These are phyloP conservation scores for Polyodon spathula DNA, from an alignment of 2,113 vertebrate genomes.

Conservation along the genomic window DNA sequence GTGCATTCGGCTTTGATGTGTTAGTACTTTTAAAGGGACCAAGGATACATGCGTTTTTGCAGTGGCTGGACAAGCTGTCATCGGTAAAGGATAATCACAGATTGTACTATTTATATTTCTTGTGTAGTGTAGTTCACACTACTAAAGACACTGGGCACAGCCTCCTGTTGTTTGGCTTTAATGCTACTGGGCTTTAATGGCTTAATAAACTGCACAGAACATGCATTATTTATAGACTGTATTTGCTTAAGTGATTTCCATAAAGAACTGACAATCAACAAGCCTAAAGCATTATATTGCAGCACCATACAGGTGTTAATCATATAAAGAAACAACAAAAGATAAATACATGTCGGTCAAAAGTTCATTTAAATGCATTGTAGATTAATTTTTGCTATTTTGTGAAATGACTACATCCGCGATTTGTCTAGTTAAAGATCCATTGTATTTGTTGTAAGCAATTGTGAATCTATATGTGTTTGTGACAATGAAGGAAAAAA, in stretches of 20 bases:
- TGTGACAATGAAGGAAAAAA: no score
- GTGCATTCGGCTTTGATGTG: constrained; percentile 1
- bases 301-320: constrained; percentile 30
- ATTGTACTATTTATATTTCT: constrained; percentile 15
- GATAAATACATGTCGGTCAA: constrained; percentile 1
- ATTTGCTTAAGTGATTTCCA: constrained; percentile 11
- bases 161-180: constrained; percentile 24
- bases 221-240: constrained; percentile 13
- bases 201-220: constrained; percentile 4
- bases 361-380: no score
- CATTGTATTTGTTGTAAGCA: no score
- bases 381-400: no score
- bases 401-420: no score
- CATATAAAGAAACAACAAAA: constrained; percentile 19
- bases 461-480: no score
- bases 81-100: constrained; percentile 7
- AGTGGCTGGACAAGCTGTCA: constrained; percentile 1
- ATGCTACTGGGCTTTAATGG: constrained; percentile 16
- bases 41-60: constrained; percentile 8
- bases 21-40: background rate
- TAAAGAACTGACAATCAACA: constrained; percentile 33
- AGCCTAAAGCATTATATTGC: constrained; percentile 11
- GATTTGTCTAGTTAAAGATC: no score
- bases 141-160: constrained; percentile 5
- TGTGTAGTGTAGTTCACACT: background rate